These are phyloP conservation scores for Coleophora deauratella DNA, from an alignment of 2,888 invertebrate genomes.

Conservation along the genomic window DNA sequence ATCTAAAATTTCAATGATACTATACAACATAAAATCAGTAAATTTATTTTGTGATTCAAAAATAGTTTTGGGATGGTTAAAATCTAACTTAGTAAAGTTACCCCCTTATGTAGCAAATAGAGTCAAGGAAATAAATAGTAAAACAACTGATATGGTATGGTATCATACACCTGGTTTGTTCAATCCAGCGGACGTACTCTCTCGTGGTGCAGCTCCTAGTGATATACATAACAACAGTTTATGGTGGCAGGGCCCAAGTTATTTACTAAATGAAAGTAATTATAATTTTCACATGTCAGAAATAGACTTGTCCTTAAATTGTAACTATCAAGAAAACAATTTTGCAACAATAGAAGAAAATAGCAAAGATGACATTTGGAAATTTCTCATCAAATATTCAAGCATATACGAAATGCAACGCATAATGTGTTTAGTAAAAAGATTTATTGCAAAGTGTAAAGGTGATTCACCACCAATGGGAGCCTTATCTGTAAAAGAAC, in stretches of 20 bases:
- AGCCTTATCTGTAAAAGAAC: too few relatives aligned
- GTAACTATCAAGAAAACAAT: too few relatives aligned
- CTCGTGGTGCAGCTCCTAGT: background rate
- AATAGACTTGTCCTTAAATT: too few relatives aligned
- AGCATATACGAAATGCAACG: too few relatives aligned
- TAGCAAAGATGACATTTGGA: too few relatives aligned
- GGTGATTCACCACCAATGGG: too few relatives aligned
- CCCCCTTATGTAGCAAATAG: background rate
- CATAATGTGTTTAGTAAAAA: too few relatives aligned
- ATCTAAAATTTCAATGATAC: too few relatives aligned
- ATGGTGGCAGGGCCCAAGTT: background rate
- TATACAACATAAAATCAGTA: background rate
- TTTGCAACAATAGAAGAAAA: too few relatives aligned
- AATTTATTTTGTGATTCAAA: background rate
- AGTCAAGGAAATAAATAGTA: background rate
- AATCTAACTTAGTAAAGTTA: background rate
- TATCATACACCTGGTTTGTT: background rate
- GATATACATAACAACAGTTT: background rate
- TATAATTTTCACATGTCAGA: too few relatives aligned
- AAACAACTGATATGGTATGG: background rate
- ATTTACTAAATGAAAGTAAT: background rate
- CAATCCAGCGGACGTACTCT: background rate
- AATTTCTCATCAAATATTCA: too few relatives aligned
- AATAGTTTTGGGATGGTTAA: background rate
- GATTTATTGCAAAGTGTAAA: too few relatives aligned